Base-by-base conservation (phyloP, 2,113 vertebrate genomes). In the Mobula birostris region DNA sequence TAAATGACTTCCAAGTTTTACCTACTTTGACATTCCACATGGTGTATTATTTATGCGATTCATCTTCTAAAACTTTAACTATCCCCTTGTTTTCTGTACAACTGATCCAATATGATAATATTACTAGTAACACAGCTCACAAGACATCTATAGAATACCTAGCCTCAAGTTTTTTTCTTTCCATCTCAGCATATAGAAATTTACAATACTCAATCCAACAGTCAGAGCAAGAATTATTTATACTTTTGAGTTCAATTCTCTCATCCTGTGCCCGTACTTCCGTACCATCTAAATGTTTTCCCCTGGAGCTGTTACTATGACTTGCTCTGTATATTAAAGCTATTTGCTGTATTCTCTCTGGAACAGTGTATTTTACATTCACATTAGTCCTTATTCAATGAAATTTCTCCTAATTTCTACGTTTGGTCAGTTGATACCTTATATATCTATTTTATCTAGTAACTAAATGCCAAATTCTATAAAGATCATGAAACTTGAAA, bases 11-110 rank as follows among this genome's bases (percentile, higher is more conserved):
- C 70, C 19, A 48, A 56, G 24, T 93, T 56, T 72, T 48, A 74
- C 32, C 32, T 93, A 40, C 32, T 74, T 93, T 93, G 90, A 93
- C 90, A 48, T 93, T 93, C 70, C 70, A 74, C 70, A 29, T 87
- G 21, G 40, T 70, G 27, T 92, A 36, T 92, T 93, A 76, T 56
- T 9, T 21, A 72, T 40, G 11, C 74, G 91, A 27, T 74, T 93
- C 21, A 48, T 56, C 24, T 74, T 70, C 70, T 15, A 32, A 74
- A 74, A 74, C 19, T 11, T 66, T 36, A 14, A 74, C 56, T 93
- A 40, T 93, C 9, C 27, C 61, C 48, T 48, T 48, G 48, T 93
- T 93, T 76, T 24, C 36, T 76, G 36, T 56, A 61, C 63, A 32
- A 91, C 32, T 56, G 66, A 93, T 27, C 68, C 40, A 21, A 11